These are phyloP conservation scores for Alcedo quadribrachys DNA, from an alignment of 2,797 vertebrate genomes.

Conservation along the genomic window DNA sequence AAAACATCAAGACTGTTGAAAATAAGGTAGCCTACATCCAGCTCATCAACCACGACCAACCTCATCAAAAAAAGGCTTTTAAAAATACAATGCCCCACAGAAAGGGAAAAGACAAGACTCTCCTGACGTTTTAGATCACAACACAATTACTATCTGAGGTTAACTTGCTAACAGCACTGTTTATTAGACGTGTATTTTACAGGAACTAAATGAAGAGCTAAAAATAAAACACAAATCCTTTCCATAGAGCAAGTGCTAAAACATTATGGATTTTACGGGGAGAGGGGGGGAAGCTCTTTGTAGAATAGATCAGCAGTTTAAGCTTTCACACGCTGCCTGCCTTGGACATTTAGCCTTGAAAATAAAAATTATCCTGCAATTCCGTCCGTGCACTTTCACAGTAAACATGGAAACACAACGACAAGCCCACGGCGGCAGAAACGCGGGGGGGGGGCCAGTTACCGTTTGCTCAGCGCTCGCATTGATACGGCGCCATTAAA, in stretches of 20 bases:
- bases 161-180: not conserved
- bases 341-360: not conserved
- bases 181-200: not conserved
- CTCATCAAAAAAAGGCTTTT: not conserved
- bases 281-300: not conserved
- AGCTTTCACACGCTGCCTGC: not conserved
- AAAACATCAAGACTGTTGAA: not conserved
- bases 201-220: not conserved
- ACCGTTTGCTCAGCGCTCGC: constrained; percentile 84
- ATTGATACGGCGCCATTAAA: constrained; percentile 96
- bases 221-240: constrained; percentile 25
- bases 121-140: not conserved
- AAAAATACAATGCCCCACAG: fast-evolving
- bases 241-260: not conserved
- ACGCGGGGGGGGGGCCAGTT: not conserved
- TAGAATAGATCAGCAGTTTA: not conserved
- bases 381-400: not conserved
- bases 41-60: not conserved
- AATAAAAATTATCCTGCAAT: constrained; percentile 38
- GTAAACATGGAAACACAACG: constrained; percentile 10
- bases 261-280: not conserved
- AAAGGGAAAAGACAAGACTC: not conserved
- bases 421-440: not conserved
- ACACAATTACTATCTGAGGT: not conserved
- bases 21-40: not conserved